Conservation (phyloP, 2,888 invertebrate genomes). For the Diplazon laetatorius region DNA sequence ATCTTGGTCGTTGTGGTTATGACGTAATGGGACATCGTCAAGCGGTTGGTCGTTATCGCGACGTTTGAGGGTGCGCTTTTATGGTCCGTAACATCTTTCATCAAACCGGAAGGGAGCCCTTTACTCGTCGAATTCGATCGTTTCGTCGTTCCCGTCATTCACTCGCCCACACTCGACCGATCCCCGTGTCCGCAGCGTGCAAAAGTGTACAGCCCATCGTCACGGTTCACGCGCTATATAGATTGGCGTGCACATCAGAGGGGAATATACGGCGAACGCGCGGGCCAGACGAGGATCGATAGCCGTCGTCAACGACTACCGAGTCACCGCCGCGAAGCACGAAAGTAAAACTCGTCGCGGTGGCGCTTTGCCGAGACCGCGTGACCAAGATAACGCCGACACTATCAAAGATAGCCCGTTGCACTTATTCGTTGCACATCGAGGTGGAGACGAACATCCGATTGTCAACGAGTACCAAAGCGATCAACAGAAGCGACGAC, state of each 20-base stretch:
- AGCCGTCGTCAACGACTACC: constrained; percentile 58
- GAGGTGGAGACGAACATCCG: constrained; percentile 9
- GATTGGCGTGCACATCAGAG: constrained; percentile 53
- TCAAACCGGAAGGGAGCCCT: constrained; percentile 9
- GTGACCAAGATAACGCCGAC: constrained; percentile 46
- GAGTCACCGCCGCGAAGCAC: constrained; percentile 47
- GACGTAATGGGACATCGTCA: constrained; percentile 8
- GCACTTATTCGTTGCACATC: constrained; percentile 50
- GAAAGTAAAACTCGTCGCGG: constrained; percentile 59
- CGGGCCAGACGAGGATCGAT: constrained; percentile 56
- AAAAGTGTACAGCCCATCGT: constrained; percentile 48
- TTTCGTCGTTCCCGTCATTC: constrained; percentile 38
- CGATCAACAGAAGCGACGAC: too few relatives aligned
- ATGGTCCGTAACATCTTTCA: constrained; percentile 20
- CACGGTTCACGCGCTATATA: constrained; percentile 34
- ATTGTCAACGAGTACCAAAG: too few relatives aligned
- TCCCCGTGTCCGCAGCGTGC: background rate
- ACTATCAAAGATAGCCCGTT: constrained; percentile 54
- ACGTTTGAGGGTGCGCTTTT: constrained; percentile 19
- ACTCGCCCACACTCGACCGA: constrained; percentile 8
- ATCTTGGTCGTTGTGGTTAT: background rate
- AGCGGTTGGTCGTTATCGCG: constrained; percentile 20
- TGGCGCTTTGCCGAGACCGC: constrained; percentile 52
- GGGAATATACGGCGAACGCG: constrained; percentile 43
- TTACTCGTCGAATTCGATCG: constrained; percentile 48